A percentile compares a stretch with the other conserved stretches of the same genome.
These are phyloP conservation scores for Choristoneura rosaceana DNA, from an alignment of 2,888 invertebrate species.

Conservation along the genomic window DNA sequence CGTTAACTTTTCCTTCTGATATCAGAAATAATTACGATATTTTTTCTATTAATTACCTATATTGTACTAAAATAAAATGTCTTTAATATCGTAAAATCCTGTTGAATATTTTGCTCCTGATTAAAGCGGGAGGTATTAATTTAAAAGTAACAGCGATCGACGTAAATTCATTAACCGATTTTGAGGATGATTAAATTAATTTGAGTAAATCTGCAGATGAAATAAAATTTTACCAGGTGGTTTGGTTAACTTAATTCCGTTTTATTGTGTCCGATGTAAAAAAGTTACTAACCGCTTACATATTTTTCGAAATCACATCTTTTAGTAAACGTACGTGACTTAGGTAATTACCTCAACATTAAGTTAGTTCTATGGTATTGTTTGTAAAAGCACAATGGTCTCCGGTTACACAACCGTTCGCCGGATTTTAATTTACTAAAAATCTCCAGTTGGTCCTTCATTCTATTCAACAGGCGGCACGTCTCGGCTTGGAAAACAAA, in stretches of 20 bases:
- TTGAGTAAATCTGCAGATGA: neutral
- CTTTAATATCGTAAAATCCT: too few relatives aligned
- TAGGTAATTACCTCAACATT: neutral
- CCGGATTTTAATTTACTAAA: neutral
- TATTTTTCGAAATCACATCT: too few relatives aligned
- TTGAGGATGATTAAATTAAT: neutral
- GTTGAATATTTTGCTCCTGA: too few relatives aligned
- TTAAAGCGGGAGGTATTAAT: too few relatives aligned
- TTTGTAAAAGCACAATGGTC: neutral
- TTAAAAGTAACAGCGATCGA: too few relatives aligned
- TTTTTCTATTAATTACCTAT: too few relatives aligned
- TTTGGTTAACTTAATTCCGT: too few relatives aligned
- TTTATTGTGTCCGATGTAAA: too few relatives aligned
- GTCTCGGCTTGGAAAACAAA: slow-evolving; percentile 1
- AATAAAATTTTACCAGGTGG: neutral
- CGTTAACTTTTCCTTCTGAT: too few relatives aligned
- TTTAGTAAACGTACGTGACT: neutral
- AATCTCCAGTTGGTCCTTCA: neutral
- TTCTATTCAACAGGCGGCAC: neutral
- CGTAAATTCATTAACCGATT: neutral
- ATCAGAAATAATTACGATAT: too few relatives aligned
- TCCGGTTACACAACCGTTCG: neutral
- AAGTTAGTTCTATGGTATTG: neutral
- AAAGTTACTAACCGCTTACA: too few relatives aligned
- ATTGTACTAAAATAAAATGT: too few relatives aligned